Evolutionary conservation across 2,888 invertebrate genomes (phyloP), one percentile per base, ranked within the genome.

Genomic region (Isotomurus palustris): DNA sequence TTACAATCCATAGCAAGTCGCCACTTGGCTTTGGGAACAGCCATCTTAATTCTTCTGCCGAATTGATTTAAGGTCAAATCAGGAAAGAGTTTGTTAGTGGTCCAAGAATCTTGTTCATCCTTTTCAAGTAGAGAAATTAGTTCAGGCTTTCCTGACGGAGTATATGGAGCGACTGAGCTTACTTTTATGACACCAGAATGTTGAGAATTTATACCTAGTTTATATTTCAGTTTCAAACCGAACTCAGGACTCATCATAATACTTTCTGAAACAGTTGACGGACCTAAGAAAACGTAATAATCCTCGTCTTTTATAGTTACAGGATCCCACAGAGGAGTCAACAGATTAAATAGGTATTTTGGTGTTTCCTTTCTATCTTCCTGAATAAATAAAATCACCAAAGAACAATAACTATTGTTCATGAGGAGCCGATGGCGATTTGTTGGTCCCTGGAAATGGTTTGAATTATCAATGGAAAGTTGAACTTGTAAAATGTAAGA

Each of bases 11-110:
- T 56, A 53, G 58, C 58, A 40, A 62, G 55, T 24, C 53, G 44
- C 36, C 51, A 58, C 1, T 24, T 49, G 1, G 45, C 52, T 27
- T 53, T 54, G 3, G 61, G 55, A 28, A 53, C 38, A 5, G 58
- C 36, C 28, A 61, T 53, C 2, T 38, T 45, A n/a, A 61, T 22
- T 4, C 17, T 8, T 29, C 47, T 47, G n/a, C 48, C 51, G 24
- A 53, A 22, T 28, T 56, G 56, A 35, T 61, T 58, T 19, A n/a
- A 41, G 1, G 51, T 53, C 8, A 25, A 19, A n/a, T 62, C 62
- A 2, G 58, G 62, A 55, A 58, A 62, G 2, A 51, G 8, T 32
- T 32, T 32, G 32, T 8, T 10, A 12, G 12, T 12, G 12, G 8
- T 8, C 10, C 12, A 8, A 10, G 32, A 32, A 32, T 8, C 12